Evolutionary conservation across 2,113 vertebrate genomes (phyloP), one percentile per base, ranked within the genome.

Genomic region (Dicerorhinus sumatrensis): DNA sequence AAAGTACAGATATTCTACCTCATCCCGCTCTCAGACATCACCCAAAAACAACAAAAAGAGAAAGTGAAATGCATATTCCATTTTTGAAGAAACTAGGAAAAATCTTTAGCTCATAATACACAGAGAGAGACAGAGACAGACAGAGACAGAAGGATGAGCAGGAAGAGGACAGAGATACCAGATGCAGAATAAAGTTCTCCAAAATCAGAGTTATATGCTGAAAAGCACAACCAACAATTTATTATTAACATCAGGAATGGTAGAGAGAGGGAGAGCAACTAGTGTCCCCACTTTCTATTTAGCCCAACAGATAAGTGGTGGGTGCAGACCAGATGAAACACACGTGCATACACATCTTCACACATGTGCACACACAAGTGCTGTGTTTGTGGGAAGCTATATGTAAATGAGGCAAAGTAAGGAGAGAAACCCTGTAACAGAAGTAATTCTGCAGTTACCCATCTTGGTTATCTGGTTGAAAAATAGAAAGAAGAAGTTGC

Each of bases 311-410:
- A 5, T 67, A 42, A 33, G 0, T 20, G 48, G 17, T 62, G 10
- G 2, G 0, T 56, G 46, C 51, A 72, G 42, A 76, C 3, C 46
- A 82, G 51, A 16, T 2, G 17, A 60, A 85, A 46, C 25, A 25
- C 33, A 72, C 27, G 2, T 31, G 46, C 1, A 33, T 12, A 11
- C 12, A n/a, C 4, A 6, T 1, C 9, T 3, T 3, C 1, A 23
- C 6, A 7, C 42, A 25, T 48, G 48, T 10, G 48, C 5, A 29
- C 20, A 31, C 5, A 70, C 0, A 8, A n/a, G 25, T 2, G 16
- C 18, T 21, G 6, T n/a, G 16, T 56, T 76, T 95, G 29, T 29
- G 69, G 63, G 14, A 79, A 70, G 31, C 12, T 48, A 14, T 46
- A 17, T 69, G 1, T 29, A 29, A 42, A 29, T 31, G 11, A 77